Percentiles rank a stretch among this genome's conserved stretches.
phyloP scores from a whole-genome alignment of 2,113 vertebrate species.

The rabbit (Oryctolagus cuniculus) region DNA sequence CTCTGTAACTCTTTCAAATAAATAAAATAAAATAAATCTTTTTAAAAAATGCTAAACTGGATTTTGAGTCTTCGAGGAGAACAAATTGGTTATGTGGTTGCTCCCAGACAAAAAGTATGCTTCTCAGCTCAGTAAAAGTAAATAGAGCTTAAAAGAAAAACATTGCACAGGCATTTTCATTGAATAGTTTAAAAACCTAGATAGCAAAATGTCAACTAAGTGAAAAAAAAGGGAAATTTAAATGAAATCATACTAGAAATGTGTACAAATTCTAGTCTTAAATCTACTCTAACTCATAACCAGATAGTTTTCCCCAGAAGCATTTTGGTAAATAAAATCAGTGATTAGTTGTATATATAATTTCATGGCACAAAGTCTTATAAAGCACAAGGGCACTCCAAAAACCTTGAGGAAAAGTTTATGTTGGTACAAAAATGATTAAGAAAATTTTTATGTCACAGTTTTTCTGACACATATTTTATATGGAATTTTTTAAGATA shows the following conservation, averaged over 20 bases:
- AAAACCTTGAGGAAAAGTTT: too few relatives aligned
- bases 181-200: slow-evolving; percentile 37
- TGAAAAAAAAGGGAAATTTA: background rate
- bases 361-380: background rate
- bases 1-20: too few relatives aligned
- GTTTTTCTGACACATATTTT: too few relatives aligned
- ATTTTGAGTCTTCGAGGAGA: slow-evolving; percentile 1
- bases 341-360: background rate
- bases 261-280: background rate
- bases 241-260: slow-evolving; percentile 1
- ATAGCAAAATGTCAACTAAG: slow-evolving; percentile 41
- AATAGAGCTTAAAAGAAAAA: background rate
- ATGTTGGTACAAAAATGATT: too few relatives aligned
- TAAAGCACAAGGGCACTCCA: background rate
- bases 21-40: too few relatives aligned
- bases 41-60: background rate
- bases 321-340: slow-evolving; percentile 4
- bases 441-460: too few relatives aligned
- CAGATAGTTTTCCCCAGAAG: slow-evolving; percentile 30
- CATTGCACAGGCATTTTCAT: background rate
- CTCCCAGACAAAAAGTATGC: slow-evolving; percentile 8
- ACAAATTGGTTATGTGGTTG: background rate
- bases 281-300: background rate
- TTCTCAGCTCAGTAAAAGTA: slow-evolving; percentile 42
- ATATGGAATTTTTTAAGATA: too few relatives aligned